These are phyloP conservation scores for Nothobranchius kuhntae DNA, from an alignment of 2,113 vertebrate species.

Conservation along the genomic window DNA sequence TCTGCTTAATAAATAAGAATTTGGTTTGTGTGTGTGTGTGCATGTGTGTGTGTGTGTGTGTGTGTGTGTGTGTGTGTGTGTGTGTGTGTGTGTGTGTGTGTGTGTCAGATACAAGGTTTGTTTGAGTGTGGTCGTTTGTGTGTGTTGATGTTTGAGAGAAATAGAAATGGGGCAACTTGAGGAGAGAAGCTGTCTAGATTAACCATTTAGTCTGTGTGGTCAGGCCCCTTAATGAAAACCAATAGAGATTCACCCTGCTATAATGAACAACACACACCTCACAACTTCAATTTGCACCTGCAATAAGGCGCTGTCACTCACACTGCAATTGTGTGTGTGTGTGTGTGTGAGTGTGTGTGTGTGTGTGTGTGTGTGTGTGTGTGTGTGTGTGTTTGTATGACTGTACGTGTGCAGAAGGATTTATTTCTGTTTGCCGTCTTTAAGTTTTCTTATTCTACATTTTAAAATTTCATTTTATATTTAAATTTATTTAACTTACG, in stretches of 20 bases:
- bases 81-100: constrained; percentile 29
- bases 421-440: background rate
- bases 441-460: background rate
- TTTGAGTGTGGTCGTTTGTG: constrained; percentile 67
- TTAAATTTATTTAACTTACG: background rate
- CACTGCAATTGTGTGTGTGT: constrained; percentile 24
- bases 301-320: constrained; percentile 94
- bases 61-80: constrained; percentile 67
- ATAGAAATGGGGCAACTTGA: constrained; percentile 39
- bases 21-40: constrained; percentile 79
- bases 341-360: constrained; percentile 20
- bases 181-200: constrained; percentile 84
- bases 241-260: constrained; percentile 98
- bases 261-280: constrained; percentile 98
- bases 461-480: background rate
- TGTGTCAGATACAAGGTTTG: constrained; percentile 47
- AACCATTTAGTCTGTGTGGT: constrained; percentile 90
- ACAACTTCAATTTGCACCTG: constrained; percentile 97
- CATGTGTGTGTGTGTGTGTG: constrained; percentile 46
- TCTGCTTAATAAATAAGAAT: constrained; percentile 99
- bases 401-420: constrained; percentile 5
- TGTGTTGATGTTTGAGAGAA: constrained; percentile 28
- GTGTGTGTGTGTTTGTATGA: constrained; percentile 10
- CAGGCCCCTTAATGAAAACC: constrained; percentile 95
- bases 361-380: constrained; percentile 20